Base-by-base conservation (phyloP, 2,797 vertebrate genomes). In the Muraenolepis orangiensis region DNA sequence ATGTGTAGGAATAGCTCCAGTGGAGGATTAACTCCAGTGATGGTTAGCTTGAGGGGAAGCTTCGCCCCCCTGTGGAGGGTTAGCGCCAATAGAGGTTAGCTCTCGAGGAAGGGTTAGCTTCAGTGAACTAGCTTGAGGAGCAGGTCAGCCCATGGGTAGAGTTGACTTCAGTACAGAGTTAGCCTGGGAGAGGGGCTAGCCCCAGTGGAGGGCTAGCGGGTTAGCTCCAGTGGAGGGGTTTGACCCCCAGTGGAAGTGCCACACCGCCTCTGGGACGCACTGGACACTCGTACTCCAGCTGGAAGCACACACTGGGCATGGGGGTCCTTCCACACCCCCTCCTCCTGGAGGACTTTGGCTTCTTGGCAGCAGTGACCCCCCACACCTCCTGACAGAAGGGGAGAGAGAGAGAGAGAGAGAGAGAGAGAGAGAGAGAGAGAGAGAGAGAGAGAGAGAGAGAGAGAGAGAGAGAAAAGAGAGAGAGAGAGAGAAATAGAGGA, bases 381-480 rank as follows among this genome's bases (percentile, higher is more conserved):
- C 51, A 40, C 80, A 84, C 69, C 66, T 89, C 85, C 90, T 89
- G 83, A 86, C 83, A 87, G 85, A 67, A 68, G 74, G 85, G 87
- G 81, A 77, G 76, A 70, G 64, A 34, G 77, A 74, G 85, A 36
- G 46, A 30, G 42, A 51, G 70, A 51, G 51, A 66, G 66, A 34
- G 51, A 69, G 68, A 66, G 46, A 36, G 69, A 34, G 69, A 80
- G 73, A 29, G 13, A 11, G 18, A 20, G 14, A 20, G 32, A 1
- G 42, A 36, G 68, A 75, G 74, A 51, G n/a, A 78, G 77, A 72
- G 72, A 29, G 29, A 23, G 23, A 66, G 26, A 31, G 40, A 42
- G 40, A 12, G 40, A 42, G 4, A 16, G n/a, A n/a, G n/a, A n/a
- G n/a, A n/a, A n/a, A 51, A 78, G 77, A 72, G 72, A 29, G 29